Base-by-base conservation (phyloP, 2,888 invertebrate species). In the Automeris io region DNA sequence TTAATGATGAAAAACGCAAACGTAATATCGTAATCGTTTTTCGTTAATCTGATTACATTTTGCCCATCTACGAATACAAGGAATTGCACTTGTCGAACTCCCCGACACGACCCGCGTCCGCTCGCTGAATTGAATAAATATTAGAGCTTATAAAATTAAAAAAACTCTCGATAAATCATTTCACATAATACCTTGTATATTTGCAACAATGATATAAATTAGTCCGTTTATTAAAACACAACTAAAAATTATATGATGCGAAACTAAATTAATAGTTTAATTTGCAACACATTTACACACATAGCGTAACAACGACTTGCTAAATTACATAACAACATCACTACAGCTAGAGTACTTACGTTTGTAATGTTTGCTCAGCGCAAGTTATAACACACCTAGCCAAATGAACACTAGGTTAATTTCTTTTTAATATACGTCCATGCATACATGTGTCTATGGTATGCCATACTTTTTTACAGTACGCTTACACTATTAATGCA, bases 321-420 rank as follows among this genome's bases (percentile, higher is more conserved):
- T 37, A 44, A 45, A 23, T 31, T 37, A 35, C 34, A 40, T 37
- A 46, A 24, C 45, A 44, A 61, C 41, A 48, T 36, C 37, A 46
- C 39, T 42, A 47, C 25, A 48, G 59, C 51, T 59, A 61, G 57
- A 57, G 65, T 83, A 83, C 85, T 85, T 74, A 85, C 85, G 63
- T 67, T 61, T 72, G 70, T 49, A 85, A 70, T 71, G 78, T 81
- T 79, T 82, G 83, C 61, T 85, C 85, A 69, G 83, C 83, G 69
- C 83, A 85, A 75, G 82, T 63, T 59, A 79, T 65, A 58, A 83
- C 76, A 67, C 69, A 83, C 83, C 85, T 85, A 85, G 74, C 72
- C 80, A 81, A 80, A 77, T 70, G 65, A 82, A 82, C 50, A 71
- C 69, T 72, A 69, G 51, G 60, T 79, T 81, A 81, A 73, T 77